Evolutionary conservation across 2,888 invertebrate genomes (phyloP), one percentile per base, ranked within the genome.

Genomic region (Ommatoiulus sabulosus): DNA sequence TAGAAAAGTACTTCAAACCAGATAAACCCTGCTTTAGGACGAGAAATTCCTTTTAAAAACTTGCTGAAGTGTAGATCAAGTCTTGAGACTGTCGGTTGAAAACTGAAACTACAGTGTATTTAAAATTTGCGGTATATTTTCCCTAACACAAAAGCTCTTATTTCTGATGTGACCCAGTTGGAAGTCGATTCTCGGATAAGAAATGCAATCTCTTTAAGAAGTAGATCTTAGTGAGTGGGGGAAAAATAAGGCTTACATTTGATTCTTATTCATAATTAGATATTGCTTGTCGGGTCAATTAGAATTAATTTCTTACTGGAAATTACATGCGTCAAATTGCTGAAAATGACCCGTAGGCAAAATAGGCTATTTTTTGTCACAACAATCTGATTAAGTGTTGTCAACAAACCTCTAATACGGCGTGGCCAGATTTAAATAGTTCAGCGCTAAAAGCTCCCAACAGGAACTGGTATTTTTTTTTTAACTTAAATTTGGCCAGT

Each of bases 371-470:
- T 63, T 63, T 63, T 20, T 63, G 8, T 63, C 20, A 63, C 5
- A 63, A 63, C n/a, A 63, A 20, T 63, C 63, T 63, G n/a, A 63
- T 63, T 63, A 63, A 63, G 20, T 63, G 63, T 63, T 63, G 63
- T 63, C 63, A 63, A 15, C 63, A 63, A 63, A n/a, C 63, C 63
- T 63, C 63, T 15, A 63, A 4, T 20, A 63, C 0, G 4, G 15
- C 20, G 4, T 63, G 4, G 6, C 20, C 63, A 8, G 20, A 63
- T 63, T 35, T 63, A 63, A 63, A 15, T 20, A 63, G n/a, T 63
- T 63, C 63, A 63, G 63, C 63, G 63, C 20, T 63, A 20, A 63
- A 63, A 63, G 63, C 15, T 63, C 12, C 3, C 20, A 20, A 0
- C 63, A 63, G 63, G 63, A 63, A 20, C 20, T 3, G 63, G n/a